Evolutionary conservation across 2,888 invertebrate species (phyloP), one percentile per base, ranked within the genome.

Genomic region (Glyphotaelius pellucidus): DNA sequence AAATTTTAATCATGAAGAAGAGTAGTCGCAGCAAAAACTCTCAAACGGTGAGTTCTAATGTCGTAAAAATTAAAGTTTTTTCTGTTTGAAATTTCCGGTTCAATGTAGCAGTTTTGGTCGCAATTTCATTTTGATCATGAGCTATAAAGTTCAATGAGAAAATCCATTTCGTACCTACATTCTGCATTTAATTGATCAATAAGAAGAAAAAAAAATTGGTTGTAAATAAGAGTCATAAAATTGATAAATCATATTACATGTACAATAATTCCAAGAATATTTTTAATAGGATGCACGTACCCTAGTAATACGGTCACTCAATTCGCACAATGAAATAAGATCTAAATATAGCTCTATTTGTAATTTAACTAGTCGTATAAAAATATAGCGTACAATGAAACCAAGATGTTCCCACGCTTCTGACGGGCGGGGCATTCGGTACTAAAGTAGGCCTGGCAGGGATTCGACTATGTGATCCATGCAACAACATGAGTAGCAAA

Each of bases 401-500:
- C 67, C 67, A 67, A 67, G 79, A 79, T 89, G 79, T 89, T 89
- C 88, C 88, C 88, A 89, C 88, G 88, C 88, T 89, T 35, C 42
- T 89, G 67, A n/a, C 32, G 86, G 86, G 86, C 86, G 88, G 35
- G 42, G 35, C n/a, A 79, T 30, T 42, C 14, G 47, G 25, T 67
- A 67, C n/a, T 25, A 42, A n/a, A 85, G 85, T 35, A 85, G 85
- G 25, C 42, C 12, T 42, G 38, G 42, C 52, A 67, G 25, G 42
- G 25, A 19, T 83, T 38, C 42, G 30, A 47, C 35, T 42, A 86
- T 30, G 42, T 15, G 86, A 42, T 38, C 86, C 83, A 35, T 83
- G 32, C 83, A 83, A 83, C 83, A 83, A 83, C 83, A 83, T 38
- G 35, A 4, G 67, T 67, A 67, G 67, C 67, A 67, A 67, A 67